phyloP scores from a whole-genome alignment of 2,113 vertebrate genomes.

The Sylvia atricapilla region DNA sequence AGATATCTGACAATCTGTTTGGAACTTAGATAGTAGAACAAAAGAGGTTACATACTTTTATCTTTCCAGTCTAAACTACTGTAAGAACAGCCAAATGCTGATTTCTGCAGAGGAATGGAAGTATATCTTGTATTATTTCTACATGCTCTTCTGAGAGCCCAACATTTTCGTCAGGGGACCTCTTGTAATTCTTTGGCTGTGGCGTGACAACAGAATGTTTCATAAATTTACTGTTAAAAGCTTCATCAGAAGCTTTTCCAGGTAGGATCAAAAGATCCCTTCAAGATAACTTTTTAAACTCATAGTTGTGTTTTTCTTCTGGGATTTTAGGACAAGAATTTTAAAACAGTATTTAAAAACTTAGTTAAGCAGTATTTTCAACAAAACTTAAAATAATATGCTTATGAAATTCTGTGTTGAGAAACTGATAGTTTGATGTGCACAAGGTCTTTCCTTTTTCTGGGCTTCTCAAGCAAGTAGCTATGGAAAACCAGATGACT shows the following conservation, averaged over 20 bases:
- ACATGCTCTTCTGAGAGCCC: background rate
- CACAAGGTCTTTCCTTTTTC: background rate
- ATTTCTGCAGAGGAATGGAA: background rate
- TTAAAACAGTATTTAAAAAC: background rate
- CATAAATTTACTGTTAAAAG: background rate
- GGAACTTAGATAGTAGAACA: background rate
- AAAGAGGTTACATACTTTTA: fast-evolving
- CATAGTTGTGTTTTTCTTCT: background rate
- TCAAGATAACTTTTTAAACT: fast-evolving
- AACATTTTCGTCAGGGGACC: background rate
- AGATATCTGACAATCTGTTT: background rate
- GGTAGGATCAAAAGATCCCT: background rate
- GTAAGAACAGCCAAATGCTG: background rate
- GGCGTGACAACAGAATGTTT: background rate
- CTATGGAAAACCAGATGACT: slow-evolving; percentile 26
- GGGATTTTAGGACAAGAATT: background rate
- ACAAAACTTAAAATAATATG: background rate
- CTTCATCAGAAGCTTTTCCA: background rate
- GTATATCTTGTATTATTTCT: background rate
- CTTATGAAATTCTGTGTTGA: background rate
- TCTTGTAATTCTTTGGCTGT: background rate
- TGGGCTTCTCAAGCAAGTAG: background rate
- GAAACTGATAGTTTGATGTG: background rate
- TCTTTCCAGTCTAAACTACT: background rate
- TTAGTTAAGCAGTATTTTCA: background rate